Evolutionary conservation across 2,888 invertebrate genomes (phyloP).

Genomic region (Troides helena): DNA sequence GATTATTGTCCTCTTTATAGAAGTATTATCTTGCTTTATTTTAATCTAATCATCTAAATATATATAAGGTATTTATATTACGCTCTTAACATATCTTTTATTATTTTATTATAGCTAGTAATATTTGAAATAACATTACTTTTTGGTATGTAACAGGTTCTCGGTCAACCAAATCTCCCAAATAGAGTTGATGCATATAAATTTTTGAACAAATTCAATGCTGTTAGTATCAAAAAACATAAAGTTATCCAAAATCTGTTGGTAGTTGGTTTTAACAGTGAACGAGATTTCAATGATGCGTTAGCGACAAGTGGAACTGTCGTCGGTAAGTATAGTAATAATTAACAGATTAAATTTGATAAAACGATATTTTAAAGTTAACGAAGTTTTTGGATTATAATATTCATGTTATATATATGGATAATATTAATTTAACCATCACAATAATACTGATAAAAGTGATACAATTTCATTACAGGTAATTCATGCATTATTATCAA

Average conservation of each 20-base stretch:
- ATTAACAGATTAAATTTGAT: too few species aligned
- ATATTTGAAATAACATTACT: neutral
- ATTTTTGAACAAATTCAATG: constrained; percentile 55
- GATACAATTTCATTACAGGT: constrained; percentile 40
- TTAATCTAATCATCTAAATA: too few species aligned
- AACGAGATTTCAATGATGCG: constrained; percentile 50
- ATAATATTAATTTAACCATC: too few species aligned
- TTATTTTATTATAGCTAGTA: too few species aligned
- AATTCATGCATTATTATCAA: constrained; percentile 47
- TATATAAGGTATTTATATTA: too few species aligned
- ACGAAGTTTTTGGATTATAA: too few species aligned
- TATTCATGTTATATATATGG: too few species aligned
- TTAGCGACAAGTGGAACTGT: constrained; percentile 48
- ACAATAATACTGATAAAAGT: neutral
- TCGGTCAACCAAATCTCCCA: constrained; percentile 57
- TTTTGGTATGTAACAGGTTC: constrained; percentile 39
- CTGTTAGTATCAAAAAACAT: constrained; percentile 63
- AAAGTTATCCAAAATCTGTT: constrained; percentile 55
- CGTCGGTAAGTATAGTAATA: constrained; percentile 45
- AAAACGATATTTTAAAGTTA: too few species aligned
- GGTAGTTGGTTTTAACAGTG: constrained; percentile 55
- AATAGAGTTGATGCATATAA: constrained; percentile 53
- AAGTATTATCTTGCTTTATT: neutral
- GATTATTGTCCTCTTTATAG: neutral
- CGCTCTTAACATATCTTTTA: too few species aligned